A percentile compares a stretch with the other conserved stretches of the same genome.
Evolutionary conservation across 2,797 vertebrate species (phyloP).

Genomic region (Clarias pachynema): DNA sequence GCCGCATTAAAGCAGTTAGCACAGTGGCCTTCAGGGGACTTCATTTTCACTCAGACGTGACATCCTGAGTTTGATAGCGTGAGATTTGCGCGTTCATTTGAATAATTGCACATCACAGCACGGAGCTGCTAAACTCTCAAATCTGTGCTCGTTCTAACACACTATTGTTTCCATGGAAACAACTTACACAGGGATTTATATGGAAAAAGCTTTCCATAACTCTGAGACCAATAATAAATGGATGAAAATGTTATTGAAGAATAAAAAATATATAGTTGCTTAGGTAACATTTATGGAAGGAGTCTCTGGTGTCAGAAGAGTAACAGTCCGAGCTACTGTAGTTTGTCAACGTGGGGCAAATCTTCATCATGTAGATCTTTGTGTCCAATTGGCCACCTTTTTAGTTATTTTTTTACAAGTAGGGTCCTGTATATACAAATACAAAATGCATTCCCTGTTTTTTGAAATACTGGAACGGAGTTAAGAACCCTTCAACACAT

Average conservation of each 20-base stretch:
- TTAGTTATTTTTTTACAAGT: no score
- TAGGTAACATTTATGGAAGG: neutral
- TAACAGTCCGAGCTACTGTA: no score
- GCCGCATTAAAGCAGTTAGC: neutral
- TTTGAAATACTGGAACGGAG: no score
- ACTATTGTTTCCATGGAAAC: conserved; percentile 4
- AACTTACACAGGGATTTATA: neutral
- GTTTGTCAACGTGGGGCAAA: no score
- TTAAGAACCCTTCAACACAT: no score
- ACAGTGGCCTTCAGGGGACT: neutral
- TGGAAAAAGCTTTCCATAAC: neutral
- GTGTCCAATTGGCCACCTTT: no score
- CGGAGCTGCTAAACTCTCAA: neutral
- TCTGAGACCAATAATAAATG: neutral
- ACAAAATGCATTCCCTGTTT: no score
- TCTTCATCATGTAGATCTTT: no score
- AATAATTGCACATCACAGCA: neutral
- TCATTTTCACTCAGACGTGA: neutral
- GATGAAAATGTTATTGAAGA: neutral
- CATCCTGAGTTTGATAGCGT: neutral
- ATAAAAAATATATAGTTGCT: neutral
- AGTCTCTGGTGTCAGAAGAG: neutral
- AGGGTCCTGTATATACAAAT: no score
- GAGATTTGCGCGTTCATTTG: no score
- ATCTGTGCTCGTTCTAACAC: neutral